phyloP scores from a whole-genome alignment of 2,888 invertebrate genomes.

The Perithous albicinctus region DNA sequence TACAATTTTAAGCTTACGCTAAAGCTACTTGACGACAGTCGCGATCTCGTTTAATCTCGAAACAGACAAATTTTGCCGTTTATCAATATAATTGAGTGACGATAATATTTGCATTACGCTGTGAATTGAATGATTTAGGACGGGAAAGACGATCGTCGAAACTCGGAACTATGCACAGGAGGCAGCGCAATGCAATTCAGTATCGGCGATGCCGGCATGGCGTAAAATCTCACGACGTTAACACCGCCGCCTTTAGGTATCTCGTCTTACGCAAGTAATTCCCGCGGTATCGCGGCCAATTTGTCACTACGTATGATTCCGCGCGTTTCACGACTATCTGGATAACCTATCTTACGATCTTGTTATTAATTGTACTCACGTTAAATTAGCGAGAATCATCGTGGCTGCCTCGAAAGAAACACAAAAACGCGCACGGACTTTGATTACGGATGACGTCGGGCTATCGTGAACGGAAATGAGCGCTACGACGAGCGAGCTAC shows the following conservation, averaged over 20 bases:
- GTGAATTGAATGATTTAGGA: no score
- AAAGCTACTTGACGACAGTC: slow-evolving; percentile 15
- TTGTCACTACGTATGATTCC: slow-evolving; percentile 74
- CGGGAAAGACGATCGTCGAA: slow-evolving; percentile 15
- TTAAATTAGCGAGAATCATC: slow-evolving; percentile 82
- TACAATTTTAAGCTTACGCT: slow-evolving; percentile 19
- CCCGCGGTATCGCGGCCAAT: slow-evolving; percentile 76
- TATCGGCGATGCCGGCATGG: slow-evolving; percentile 69
- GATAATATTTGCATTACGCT: neutral
- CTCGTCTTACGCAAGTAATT: slow-evolving; percentile 73
- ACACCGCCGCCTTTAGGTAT: slow-evolving; percentile 25
- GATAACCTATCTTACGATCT: neutral
- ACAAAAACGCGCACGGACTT: slow-evolving; percentile 79
- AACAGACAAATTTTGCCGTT: neutral
- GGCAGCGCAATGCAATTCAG: slow-evolving; percentile 35
- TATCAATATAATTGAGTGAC: neutral
- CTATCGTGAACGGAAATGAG: slow-evolving; percentile 80
- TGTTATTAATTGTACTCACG: slow-evolving; percentile 76
- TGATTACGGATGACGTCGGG: slow-evolving; percentile 80
- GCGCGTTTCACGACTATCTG: slow-evolving; percentile 61
- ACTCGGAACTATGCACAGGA: slow-evolving; percentile 27
- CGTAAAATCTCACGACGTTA: slow-evolving; percentile 43
- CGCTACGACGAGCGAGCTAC: slow-evolving; percentile 71
- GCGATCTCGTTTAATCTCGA: neutral
- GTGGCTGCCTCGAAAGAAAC: slow-evolving; percentile 80